A percentile compares a stretch with the other conserved stretches of the same genome.
Conservation (phyloP, 2,113 vertebrate genomes). For the Pelmatolapia mariae region DNA sequence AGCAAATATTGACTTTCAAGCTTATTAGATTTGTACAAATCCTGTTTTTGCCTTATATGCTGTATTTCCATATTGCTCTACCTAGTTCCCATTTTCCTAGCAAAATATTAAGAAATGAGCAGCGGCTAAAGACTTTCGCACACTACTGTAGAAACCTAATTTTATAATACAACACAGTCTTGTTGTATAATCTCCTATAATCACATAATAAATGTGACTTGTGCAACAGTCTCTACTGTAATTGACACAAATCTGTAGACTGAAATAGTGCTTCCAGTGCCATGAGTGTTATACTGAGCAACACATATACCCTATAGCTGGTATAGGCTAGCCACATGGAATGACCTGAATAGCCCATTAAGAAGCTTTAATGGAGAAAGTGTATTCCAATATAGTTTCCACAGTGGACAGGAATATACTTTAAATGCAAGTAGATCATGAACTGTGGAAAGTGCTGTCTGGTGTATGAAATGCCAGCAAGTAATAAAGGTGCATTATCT, state of each 20-base stretch:
- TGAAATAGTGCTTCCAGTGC: neutral
- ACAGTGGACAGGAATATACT: neutral
- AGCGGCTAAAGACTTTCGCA: accelerated
- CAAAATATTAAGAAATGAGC: neutral
- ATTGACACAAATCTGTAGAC: neutral
- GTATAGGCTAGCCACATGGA: neutral
- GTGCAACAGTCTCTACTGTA: neutral
- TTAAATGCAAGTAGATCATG: neutral
- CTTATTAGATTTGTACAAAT: neutral
- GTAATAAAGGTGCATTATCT: neutral
- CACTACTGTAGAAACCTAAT: neutral
- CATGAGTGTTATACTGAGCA: neutral
- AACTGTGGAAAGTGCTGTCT: neutral
- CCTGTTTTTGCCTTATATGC: neutral
- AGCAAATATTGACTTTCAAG: neutral
- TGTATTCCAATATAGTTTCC: neutral
- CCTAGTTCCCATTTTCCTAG: neutral
- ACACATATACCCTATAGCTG: neutral
- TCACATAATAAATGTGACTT: neutral
- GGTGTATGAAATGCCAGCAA: neutral
- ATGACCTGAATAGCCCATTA: neutral
- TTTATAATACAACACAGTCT: neutral
- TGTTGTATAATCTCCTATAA: neutral
- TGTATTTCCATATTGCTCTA: neutral
- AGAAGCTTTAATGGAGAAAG: neutral